A percentile compares a stretch with the other conserved stretches of the same genome.
These are phyloP conservation scores for Stichopus horrens DNA, from an alignment of 53 echinoderm and acorn worm genomes.

Conservation along the genomic window DNA sequence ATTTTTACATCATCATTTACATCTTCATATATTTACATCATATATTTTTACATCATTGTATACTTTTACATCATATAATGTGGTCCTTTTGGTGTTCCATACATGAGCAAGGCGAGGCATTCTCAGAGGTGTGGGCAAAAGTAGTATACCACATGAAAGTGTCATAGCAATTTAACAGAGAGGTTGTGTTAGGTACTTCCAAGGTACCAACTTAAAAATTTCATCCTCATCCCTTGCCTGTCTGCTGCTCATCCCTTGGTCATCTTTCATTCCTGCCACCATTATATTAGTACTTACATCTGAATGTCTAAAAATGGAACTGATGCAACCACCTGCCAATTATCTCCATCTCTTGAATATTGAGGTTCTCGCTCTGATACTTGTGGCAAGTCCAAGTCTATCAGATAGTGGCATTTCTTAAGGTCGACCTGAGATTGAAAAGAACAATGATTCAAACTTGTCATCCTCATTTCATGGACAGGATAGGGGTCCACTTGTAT, in stretches of 20 bases:
- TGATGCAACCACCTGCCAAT: conserved; percentile 72
- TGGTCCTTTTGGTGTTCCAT: too few species aligned
- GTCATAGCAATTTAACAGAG: too few species aligned
- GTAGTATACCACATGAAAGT: too few species aligned
- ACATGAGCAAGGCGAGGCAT: too few species aligned
- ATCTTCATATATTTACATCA: too few species aligned
- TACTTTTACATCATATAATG: too few species aligned
- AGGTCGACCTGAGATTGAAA: conserved; percentile 66
- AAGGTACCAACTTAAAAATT: too few species aligned
- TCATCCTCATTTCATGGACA: not conserved
- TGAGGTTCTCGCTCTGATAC: conserved; percentile 71
- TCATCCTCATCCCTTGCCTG: too few species aligned
- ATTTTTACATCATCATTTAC: too few species aligned
- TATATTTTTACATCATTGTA: too few species aligned
- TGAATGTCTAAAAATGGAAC: conserved; percentile 66
- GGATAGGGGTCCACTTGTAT: not conserved
- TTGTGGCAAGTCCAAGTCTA: conserved; percentile 80
- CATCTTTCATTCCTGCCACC: not conserved
- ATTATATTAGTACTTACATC: conserved; percentile 50
- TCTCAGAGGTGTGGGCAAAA: too few species aligned
- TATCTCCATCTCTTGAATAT: conserved; percentile 62
- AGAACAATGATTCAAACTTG: not conserved
- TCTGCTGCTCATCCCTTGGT: not conserved
- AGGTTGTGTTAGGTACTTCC: too few species aligned
- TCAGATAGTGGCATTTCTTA: conserved; percentile 84